Evolutionary conservation across 2,797 vertebrate species (phyloP).

Genomic region (Leptoclinus maculatus): DNA sequence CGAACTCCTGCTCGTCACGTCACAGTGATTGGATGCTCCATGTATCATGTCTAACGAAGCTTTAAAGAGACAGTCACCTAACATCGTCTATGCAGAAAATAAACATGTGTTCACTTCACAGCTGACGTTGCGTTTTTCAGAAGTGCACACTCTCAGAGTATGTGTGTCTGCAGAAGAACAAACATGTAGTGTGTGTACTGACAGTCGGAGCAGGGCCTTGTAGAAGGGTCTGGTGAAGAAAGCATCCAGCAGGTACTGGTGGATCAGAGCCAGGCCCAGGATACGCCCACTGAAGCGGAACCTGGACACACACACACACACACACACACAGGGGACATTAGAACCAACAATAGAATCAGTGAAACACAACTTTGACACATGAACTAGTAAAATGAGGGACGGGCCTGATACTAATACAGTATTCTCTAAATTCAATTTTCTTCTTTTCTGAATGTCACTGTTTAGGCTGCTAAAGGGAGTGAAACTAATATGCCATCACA

Average conservation of each 20-base stretch:
- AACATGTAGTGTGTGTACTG: conserved; percentile 73
- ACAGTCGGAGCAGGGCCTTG: conserved; percentile 95
- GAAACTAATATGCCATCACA: background rate
- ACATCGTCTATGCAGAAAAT: too few species aligned
- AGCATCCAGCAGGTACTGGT: conserved; percentile 96
- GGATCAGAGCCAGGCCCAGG: conserved; percentile 95
- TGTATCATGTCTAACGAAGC: too few species aligned
- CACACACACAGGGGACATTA: background rate
- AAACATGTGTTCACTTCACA: too few species aligned
- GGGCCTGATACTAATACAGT: background rate
- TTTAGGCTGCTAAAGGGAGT: background rate
- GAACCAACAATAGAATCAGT: background rate
- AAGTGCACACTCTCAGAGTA: too few species aligned
- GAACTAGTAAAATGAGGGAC: background rate
- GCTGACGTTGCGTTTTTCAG: background rate
- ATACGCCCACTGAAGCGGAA: conserved; percentile 98
- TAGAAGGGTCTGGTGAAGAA: conserved; percentile 92
- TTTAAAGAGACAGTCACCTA: too few species aligned
- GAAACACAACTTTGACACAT: background rate
- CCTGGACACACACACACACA: conserved; percentile 77
- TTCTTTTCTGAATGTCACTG: background rate
- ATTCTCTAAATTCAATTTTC: background rate
- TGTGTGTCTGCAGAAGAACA: background rate
- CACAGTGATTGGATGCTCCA: too few species aligned
- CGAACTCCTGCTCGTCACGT: too few species aligned